Conservation (phyloP, 1,140 invertebrate species). For the Epicauta chinensis region DNA sequence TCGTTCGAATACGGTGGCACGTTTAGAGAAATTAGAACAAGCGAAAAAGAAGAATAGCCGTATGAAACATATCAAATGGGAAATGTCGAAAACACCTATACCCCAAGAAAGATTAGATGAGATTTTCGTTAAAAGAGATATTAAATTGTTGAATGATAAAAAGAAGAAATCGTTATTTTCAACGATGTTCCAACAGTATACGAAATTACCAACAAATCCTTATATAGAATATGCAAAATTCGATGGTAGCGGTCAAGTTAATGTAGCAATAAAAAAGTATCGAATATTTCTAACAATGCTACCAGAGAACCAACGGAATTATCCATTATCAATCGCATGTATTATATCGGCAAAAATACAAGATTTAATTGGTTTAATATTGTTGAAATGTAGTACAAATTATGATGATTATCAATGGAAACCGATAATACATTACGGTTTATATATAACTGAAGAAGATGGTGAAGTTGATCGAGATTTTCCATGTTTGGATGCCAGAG, state of each 20-base stretch:
- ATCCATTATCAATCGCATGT: slow-evolving; percentile 77
- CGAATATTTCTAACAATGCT: slow-evolving; percentile 86
- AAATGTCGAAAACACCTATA: slow-evolving; percentile 48
- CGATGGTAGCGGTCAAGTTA: slow-evolving; percentile 80
- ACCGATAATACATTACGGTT: slow-evolving; percentile 64
- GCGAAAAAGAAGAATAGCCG: slow-evolving; percentile 75
- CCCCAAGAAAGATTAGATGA: slow-evolving; percentile 57
- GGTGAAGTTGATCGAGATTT: slow-evolving; percentile 95
- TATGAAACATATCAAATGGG: slow-evolving; percentile 73
- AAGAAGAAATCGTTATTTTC: slow-evolving; percentile 56
- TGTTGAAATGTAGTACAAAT: slow-evolving; percentile 69
- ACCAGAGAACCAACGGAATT: slow-evolving; percentile 67
- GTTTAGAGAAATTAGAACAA: slow-evolving; percentile 83
- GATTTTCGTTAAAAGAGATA: slow-evolving; percentile 59
- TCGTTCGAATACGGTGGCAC: slow-evolving; percentile 76
- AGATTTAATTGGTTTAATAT: slow-evolving; percentile 91
- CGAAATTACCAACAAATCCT: slow-evolving; percentile 70
- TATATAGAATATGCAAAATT: slow-evolving; percentile 87
- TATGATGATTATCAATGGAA: slow-evolving; percentile 53
- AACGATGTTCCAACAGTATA: slow-evolving; percentile 67
- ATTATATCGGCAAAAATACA: slow-evolving; percentile 77
- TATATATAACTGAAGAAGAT: slow-evolving; percentile 93
- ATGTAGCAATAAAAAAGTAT: slow-evolving; percentile 68
- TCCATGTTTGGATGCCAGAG: slow-evolving; percentile 78
- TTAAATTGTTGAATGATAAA: slow-evolving; percentile 27